Evolutionary conservation across 2,888 invertebrate species (phyloP).

Genomic region (Fissipunctia ypsillon): DNA sequence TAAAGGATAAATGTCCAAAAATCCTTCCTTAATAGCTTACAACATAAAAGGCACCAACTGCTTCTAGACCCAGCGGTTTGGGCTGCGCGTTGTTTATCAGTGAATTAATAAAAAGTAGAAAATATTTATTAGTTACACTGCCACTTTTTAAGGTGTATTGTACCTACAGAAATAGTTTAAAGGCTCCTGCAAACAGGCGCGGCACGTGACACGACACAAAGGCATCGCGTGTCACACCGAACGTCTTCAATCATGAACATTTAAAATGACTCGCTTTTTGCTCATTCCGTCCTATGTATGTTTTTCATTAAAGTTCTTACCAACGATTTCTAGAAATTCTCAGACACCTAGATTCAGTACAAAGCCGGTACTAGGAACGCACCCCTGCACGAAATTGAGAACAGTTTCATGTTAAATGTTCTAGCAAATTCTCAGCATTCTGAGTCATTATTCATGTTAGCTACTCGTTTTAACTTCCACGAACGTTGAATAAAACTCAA

Average conservation of each 20-base stretch:
- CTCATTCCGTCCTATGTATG: background rate
- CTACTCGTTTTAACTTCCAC: conserved; percentile 4
- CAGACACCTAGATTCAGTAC: background rate
- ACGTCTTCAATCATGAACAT: background rate
- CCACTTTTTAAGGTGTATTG: no score
- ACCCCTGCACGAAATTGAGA: background rate
- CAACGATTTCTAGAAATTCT: background rate
- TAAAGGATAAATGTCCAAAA: no score
- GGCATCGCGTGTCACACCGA: no score
- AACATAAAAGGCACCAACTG: no score
- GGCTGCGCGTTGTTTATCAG: no score
- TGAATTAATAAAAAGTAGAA: no score
- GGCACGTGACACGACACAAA: no score
- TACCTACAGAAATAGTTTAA: no score
- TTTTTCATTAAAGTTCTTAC: background rate
- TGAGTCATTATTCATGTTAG: background rate
- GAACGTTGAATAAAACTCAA: background rate
- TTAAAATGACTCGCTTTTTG: background rate
- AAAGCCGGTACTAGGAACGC: background rate
- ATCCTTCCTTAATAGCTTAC: no score
- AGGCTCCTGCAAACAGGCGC: no score
- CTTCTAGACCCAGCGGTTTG: no score
- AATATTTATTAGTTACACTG: no score
- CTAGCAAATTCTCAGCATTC: background rate
- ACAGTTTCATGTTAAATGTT: background rate